Percentiles rank a stretch among this genome's conserved stretches.
phyloP scores from a whole-genome alignment of 2,888 invertebrate species.

The Unio pictorum region DNA sequence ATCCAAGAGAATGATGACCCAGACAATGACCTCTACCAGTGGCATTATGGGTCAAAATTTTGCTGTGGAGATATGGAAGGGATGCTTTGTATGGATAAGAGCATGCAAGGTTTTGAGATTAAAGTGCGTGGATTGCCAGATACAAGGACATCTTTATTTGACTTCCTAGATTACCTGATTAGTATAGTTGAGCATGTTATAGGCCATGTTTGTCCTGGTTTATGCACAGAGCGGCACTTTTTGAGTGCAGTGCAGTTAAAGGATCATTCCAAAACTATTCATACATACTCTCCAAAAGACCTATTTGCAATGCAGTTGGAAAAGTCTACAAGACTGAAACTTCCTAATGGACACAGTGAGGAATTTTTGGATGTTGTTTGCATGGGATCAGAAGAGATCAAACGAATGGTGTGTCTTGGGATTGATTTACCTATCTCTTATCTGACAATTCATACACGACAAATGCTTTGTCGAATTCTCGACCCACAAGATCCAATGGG shows the following conservation, averaged over 20 bases:
- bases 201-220: constrained; percentile 79
- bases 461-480: constrained; percentile 72
- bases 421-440: constrained; percentile 77
- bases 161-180: constrained; percentile 80
- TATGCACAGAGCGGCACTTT: constrained; percentile 79
- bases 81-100: constrained; percentile 77
- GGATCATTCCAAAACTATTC: constrained; percentile 51
- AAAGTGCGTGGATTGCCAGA: constrained; percentile 79
- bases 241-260: constrained; percentile 74
- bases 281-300: constrained; percentile 64
- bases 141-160: constrained; percentile 73
- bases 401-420: constrained; percentile 73
- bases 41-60: constrained; percentile 82
- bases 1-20: constrained; percentile 65
- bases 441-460: constrained; percentile 77
- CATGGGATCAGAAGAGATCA: constrained; percentile 75
- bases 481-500: constrained; percentile 75
- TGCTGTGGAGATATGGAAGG: constrained; percentile 81
- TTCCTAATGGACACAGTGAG: constrained; percentile 73
- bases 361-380: constrained; percentile 76
- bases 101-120: constrained; percentile 76
- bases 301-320: constrained; percentile 72
- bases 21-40: constrained; percentile 81
- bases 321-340: constrained; percentile 70
- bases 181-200: constrained; percentile 79